phyloP scores from a whole-genome alignment of 2,797 vertebrate species.

The Loriculus beryllinus region DNA sequence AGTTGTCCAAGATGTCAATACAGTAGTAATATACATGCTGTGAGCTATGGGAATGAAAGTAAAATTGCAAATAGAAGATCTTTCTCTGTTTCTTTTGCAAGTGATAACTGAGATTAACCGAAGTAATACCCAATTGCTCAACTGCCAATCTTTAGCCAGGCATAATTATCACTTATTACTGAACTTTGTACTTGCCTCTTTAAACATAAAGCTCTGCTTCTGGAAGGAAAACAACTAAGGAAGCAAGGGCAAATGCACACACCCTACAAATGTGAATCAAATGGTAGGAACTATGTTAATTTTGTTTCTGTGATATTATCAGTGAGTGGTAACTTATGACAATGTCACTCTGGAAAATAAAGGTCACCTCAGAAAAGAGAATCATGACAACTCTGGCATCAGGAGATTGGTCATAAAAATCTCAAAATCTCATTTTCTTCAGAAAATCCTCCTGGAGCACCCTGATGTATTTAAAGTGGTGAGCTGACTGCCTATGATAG shows the following conservation, averaged over 20 bases:
- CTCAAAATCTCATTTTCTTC: neutral
- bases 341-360: conserved; percentile 25
- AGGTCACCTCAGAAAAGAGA: conserved; percentile 7
- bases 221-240: neutral
- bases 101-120: neutral
- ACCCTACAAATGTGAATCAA: neutral
- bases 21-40: neutral
- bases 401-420: neutral
- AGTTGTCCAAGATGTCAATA: neutral
- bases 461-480: neutral
- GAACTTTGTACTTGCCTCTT: conserved; percentile 22
- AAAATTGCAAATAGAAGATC: neutral
- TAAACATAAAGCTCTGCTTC: neutral
- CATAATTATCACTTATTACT: neutral
- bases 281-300: neutral
- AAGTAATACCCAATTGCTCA: neutral
- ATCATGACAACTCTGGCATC: neutral
- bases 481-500: neutral
- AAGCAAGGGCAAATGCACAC: neutral
- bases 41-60: neutral
- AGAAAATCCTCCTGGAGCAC: neutral
- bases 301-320: neutral
- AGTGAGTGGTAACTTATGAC: neutral
- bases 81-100: neutral
- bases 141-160: neutral